These are phyloP conservation scores for Limnodromus scolopaceus DNA, from an alignment of 2,797 vertebrate species.

Conservation along the genomic window DNA sequence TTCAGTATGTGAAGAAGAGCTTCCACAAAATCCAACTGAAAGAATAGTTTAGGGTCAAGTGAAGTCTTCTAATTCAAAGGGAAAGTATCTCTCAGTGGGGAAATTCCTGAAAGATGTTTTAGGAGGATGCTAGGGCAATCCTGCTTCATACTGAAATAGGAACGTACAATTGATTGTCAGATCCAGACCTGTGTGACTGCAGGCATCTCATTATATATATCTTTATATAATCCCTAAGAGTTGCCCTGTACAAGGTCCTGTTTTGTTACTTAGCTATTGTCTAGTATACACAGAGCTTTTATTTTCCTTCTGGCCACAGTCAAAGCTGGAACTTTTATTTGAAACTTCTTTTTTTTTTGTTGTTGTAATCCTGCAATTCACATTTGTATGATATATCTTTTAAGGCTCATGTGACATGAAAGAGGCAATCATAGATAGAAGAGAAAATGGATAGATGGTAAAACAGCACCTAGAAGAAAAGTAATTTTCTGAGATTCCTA, in stretches of 20 bases:
- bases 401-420: background rate
- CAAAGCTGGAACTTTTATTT: background rate
- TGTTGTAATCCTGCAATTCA: background rate
- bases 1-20: background rate
- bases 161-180: background rate
- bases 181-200: background rate
- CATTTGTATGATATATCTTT: background rate
- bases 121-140: background rate
- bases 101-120: background rate
- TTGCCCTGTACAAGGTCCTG: background rate
- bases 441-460: background rate
- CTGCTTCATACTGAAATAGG: background rate
- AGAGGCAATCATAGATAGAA: background rate
- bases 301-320: background rate
- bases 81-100: background rate
- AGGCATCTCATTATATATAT: background rate
- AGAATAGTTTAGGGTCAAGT: background rate
- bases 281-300: background rate
- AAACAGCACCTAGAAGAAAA: conserved; percentile 1
- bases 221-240: background rate
- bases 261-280: background rate
- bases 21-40: background rate
- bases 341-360: background rate
- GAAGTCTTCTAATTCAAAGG: background rate
- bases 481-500: conserved; percentile 41